Evolutionary conservation across 2,113 vertebrate species (phyloP), one percentile per base, ranked within the genome.

Genomic region (Bucco capensis): DNA sequence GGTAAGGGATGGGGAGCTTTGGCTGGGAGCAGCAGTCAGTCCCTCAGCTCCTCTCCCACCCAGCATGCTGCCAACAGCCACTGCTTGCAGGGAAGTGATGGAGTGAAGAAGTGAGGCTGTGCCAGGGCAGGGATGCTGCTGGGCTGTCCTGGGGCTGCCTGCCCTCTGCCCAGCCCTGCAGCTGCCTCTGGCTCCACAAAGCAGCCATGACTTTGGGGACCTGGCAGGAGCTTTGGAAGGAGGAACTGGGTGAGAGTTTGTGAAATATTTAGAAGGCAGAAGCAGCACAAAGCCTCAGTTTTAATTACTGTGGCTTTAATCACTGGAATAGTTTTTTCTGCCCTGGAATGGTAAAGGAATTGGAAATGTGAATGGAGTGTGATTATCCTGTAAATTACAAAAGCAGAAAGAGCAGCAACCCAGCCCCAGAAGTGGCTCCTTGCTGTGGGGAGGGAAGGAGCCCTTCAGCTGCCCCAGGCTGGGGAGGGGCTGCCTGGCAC

Each of bases 251-350:
- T 37, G 11, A 64, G 73, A 85, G 70, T 50, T 69, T 82, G 42
- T 88, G 31, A 91, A 83, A 70, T 33, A 19, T 46, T 90, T 83
- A 84, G 86, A 84, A 93, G 64, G 77, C 93, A 93, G 79, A 70
- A 83, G 51, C 44, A 61, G 61, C 65, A 70, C 82, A 94, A 88
- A 93, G 74, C 65, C 70, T 89, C 53, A 1, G 6, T 88, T 90
- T 94, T 93, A 96, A 96, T 95, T 88, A 92, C 56, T 90, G 88
- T 16, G 0, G 25, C 47, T 95, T 94, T 95, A 94, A 88, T 95
- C 86, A 83, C 88, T 38, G 33, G 42, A 82, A 73, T 44, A 50
- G 19, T 65, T 88, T 95, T 88, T 77, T 71, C 72, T 54, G 30
- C 46, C 33, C 62, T 51, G 93, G 93, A 53, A 65, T 33, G 49